Conservation (phyloP, 2,888 invertebrate genomes). For the Antitype chi region DNA sequence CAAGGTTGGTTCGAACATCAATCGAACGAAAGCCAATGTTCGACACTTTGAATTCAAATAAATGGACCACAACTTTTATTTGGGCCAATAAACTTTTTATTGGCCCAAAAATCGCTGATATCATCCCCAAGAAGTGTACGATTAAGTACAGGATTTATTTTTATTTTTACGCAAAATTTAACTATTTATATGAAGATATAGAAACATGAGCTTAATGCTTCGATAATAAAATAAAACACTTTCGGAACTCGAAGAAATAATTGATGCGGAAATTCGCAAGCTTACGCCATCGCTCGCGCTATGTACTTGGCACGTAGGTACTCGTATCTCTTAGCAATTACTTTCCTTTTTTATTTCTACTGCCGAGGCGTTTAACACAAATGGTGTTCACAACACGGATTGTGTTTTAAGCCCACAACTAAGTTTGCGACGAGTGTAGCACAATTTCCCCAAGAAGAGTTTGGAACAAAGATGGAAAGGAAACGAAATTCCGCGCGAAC, state of each 20-base stretch:
- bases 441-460: slow-evolving; percentile 73
- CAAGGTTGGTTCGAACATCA: slow-evolving; percentile 36
- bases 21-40: slow-evolving; percentile 26
- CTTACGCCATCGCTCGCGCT: slow-evolving; percentile 20
- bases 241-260: slow-evolving; percentile 44
- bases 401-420: slow-evolving; percentile 74
- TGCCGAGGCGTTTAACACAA: slow-evolving; percentile 63
- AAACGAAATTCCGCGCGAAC: slow-evolving; percentile 79
- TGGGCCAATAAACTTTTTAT: slow-evolving; percentile 35
- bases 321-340: slow-evolving; percentile 52
- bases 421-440: slow-evolving; percentile 73
- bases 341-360: slow-evolving; percentile 56
- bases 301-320: slow-evolving; percentile 25
- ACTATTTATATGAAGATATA: slow-evolving; percentile 18
- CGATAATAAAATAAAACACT: slow-evolving; percentile 32
- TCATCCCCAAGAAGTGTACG: slow-evolving; percentile 11
- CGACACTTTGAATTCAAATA: slow-evolving; percentile 39
- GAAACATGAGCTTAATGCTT: slow-evolving; percentile 28
- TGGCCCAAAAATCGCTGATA: slow-evolving; percentile 30
- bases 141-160: slow-evolving; percentile 22
- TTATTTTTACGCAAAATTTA: slow-evolving; percentile 19
- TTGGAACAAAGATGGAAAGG: slow-evolving; percentile 77
- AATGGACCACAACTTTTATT: slow-evolving; percentile 51
- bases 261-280: slow-evolving; percentile 27
- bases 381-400: slow-evolving; percentile 72